Base-by-base conservation (phyloP, 2,888 invertebrate genomes). In the Agonopterix heracliana region DNA sequence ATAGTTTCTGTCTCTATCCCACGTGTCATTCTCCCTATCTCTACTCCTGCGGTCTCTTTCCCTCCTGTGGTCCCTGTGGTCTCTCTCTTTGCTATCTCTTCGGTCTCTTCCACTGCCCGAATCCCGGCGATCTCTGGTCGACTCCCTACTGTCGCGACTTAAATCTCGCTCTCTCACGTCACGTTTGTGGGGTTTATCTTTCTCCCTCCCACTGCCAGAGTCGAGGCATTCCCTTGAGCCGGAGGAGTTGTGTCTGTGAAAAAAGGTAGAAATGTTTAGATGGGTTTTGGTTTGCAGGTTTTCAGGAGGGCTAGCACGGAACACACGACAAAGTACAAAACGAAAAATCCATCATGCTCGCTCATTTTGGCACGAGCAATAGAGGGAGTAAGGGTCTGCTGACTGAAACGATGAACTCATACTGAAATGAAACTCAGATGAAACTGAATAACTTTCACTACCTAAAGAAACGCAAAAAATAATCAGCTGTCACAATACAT, bases 131-230 rank as follows among this genome's bases (percentile, higher is more conserved):
- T 80, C 74, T 53, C 74, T 62, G 0, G 63, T 68, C 0, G 77
- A 81, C 46, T 90, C 91, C 48, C 81, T 26, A 0, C 68, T 67
- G 42, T 87, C 86, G 60, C 86, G 73, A 41, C 78, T 79, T 26
- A 85, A 63, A 46, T 86, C 83, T 60, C 81, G 70, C 9, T 86
- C 81, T 54, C 84, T 61, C 60, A 81, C 56, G 54, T 89, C 77
- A 46, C 89, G 74, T 63, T 87, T 81, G 61, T 89, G 79, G 55
- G 76, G 54, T 60, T 81, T 90, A 46, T 82, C 87, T 54, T 80
- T 89, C 55, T 86, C 90, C 47, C 84, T 70, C n/a, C 90, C 83
- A 64, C 90, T 82, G 57, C 90, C 89, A 0, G 89, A 82, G 65
- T 90, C 80, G 2, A 88, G 63, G 55, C 89, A 81, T 71, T 89